These are phyloP conservation scores for Pseudomyrmex gracilis DNA, from an alignment of 1,140 invertebrate species.

Conservation along the genomic window DNA sequence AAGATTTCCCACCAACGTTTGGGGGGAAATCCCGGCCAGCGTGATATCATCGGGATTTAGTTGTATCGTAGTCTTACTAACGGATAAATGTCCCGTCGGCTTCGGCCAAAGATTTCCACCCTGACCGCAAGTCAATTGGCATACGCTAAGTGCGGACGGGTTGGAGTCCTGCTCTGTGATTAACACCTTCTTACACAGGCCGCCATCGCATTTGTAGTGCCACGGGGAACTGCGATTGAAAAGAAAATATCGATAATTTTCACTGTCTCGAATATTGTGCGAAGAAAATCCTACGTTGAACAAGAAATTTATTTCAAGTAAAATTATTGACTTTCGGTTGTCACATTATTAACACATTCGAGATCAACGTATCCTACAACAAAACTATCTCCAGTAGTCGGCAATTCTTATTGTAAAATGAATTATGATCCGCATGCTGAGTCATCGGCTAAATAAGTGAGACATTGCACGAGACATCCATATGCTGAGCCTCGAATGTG, in stretches of 20 bases:
- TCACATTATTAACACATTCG: not conserved
- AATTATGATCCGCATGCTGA: too few species aligned
- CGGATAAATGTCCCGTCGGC: slow-evolving; percentile 88
- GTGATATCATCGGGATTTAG: slow-evolving; percentile 87
- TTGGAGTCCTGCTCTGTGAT: slow-evolving; percentile 73
- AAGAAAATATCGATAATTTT: not conserved
- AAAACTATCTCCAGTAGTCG: too few species aligned
- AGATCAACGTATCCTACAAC: too few species aligned
- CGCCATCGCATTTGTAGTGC: slow-evolving; percentile 80
- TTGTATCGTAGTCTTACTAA: slow-evolving; percentile 87
- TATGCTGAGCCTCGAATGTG: too few species aligned
- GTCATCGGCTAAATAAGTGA: too few species aligned
- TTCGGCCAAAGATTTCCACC: slow-evolving; percentile 90
- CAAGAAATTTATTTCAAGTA: not conserved
- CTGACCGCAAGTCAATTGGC: slow-evolving; percentile 81
- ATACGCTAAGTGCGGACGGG: slow-evolving; percentile 77
- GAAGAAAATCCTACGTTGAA: not conserved
- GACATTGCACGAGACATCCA: too few species aligned
- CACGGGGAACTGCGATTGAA: slow-evolving; percentile 76
- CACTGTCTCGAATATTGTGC: not conserved
- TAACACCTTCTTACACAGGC: slow-evolving; percentile 78
- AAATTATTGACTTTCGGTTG: not conserved
- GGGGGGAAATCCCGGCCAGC: slow-evolving; percentile 79
- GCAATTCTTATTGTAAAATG: too few species aligned
- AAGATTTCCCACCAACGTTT: slow-evolving; percentile 82